Evolutionary conservation across 2,888 invertebrate genomes (phyloP).

Genomic region (Dicyrtoma fusca): DNA sequence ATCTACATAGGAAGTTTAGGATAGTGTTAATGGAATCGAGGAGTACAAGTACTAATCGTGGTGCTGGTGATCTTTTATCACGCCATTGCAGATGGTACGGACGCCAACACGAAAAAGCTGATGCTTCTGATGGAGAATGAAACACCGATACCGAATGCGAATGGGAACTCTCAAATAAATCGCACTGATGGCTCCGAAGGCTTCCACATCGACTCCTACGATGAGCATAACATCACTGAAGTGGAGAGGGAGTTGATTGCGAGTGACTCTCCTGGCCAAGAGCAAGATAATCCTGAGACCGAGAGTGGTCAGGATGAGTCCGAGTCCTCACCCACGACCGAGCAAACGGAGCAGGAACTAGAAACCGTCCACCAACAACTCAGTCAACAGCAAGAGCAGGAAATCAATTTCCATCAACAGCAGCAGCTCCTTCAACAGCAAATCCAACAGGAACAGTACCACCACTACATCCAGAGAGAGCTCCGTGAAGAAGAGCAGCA

Average conservation of each 20-base stretch:
- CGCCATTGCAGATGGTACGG: slow-evolving; percentile 11
- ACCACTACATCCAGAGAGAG: neutral
- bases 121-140: slow-evolving; percentile 33
- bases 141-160: slow-evolving; percentile 19
- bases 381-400: slow-evolving; percentile 16
- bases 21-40: too few relatives aligned
- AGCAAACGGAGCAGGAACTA: neutral
- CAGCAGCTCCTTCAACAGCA: neutral
- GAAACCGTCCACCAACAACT: neutral
- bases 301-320: slow-evolving; percentile 21
- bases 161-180: slow-evolving; percentile 18
- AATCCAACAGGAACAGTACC: slow-evolving; percentile 2
- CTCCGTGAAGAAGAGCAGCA: slow-evolving; percentile 24
- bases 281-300: neutral
- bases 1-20: too few relatives aligned
- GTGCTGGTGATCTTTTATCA: neutral
- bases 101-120: slow-evolving; percentile 16
- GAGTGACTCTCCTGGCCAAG: neutral
- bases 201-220: slow-evolving; percentile 27
- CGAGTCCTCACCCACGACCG: slow-evolving; percentile 17
- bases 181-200: slow-evolving; percentile 33
- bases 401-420: slow-evolving; percentile 5
- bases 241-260: slow-evolving; percentile 23
- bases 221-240: slow-evolving; percentile 26
- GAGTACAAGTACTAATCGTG: too few relatives aligned